Evolutionary conservation across 2,797 vertebrate species (phyloP), one percentile per base, ranked within the genome.

Genomic region (Micropoecilia bifurca): DNA sequence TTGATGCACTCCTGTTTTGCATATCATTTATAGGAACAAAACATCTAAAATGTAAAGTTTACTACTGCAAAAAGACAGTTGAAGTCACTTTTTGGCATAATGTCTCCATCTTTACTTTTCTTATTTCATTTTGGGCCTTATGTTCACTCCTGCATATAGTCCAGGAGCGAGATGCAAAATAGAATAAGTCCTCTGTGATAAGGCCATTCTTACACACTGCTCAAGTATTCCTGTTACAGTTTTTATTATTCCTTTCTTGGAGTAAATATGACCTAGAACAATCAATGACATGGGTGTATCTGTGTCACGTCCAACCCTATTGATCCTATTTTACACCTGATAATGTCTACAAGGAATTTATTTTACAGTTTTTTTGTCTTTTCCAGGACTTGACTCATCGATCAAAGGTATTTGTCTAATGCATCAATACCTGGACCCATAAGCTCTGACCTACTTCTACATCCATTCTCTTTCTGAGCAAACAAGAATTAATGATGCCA

Each of bases 401-500:
- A 93, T 92, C 87, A 78, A 36, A 66, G 5, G 22, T 86, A 80
- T 86, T 88, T 84, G 83, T 89, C 81, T 68, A 73, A 78, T 57
- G 9, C 82, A 87, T 87, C 78, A 41, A 89, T 90, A 90, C 73
- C 78, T 53, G 45, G 79, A 86, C 75, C 61, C 76, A 18, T 8
- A 3, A 10, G 69, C 84, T 80, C 73, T 69, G 43, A 83, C 88
- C 87, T 41, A 71, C 68, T 80, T 85, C 83, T 68, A 75, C 71
- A 66, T 80, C 78, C 79, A 74, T 82, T 88, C 76, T 82, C 71
- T 45, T 76, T 83, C 80, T 46, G 80, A 71, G 81, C 88, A 91
- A 93, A 92, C 80, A 82, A 86, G 85, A 92, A 93, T 93, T 87
- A 91, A 94, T 93, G 90, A 79, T 77, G 30, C 84, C 78, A 82